Evolutionary conservation across 2,113 vertebrate genomes (phyloP).

Genomic region (Poecilia latipinna): DNA sequence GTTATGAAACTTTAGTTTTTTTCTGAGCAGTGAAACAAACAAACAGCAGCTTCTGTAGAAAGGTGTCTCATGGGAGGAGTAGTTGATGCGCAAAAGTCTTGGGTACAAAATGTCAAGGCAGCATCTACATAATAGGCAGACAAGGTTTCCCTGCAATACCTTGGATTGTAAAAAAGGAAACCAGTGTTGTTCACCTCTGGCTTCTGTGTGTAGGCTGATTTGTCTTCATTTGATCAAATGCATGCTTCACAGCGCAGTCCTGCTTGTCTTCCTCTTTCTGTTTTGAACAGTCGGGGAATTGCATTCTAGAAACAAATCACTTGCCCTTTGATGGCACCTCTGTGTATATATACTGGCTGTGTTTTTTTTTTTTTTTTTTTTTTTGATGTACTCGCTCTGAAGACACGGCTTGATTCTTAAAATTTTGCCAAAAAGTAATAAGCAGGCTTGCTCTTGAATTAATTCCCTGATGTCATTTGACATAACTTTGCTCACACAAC

Average conservation of each 20-base stretch:
- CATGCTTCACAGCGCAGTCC: conserved; percentile 41
- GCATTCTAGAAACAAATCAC: conserved; percentile 57
- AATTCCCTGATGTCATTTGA: conserved; percentile 14
- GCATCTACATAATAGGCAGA: not conserved
- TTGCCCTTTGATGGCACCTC: conserved; percentile 41
- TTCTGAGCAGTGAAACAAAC: not conserved
- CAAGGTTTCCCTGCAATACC: not conserved
- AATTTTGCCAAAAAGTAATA: conserved; percentile 23
- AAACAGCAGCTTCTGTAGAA: not conserved
- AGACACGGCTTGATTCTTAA: conserved; percentile 9
- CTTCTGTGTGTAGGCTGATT: not conserved
- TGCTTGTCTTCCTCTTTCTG: conserved; percentile 34
- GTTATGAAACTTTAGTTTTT: not conserved
- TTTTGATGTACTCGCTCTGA: conserved; percentile 26
- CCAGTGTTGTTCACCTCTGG: not conserved
- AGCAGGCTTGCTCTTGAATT: conserved; percentile 5
- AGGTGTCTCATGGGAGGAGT: not conserved
- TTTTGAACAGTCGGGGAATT: conserved; percentile 44
- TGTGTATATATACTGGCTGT: conserved; percentile 31
- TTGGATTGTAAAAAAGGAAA: not conserved
- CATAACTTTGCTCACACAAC: conserved; percentile 20
- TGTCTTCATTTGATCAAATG: conserved; percentile 38
- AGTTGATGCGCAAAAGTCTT: not conserved
- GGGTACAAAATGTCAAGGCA: not conserved
- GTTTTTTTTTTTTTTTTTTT: conserved; percentile 1